Conservation (phyloP, 2,797 vertebrate species). For the Mus spretus region DNA sequence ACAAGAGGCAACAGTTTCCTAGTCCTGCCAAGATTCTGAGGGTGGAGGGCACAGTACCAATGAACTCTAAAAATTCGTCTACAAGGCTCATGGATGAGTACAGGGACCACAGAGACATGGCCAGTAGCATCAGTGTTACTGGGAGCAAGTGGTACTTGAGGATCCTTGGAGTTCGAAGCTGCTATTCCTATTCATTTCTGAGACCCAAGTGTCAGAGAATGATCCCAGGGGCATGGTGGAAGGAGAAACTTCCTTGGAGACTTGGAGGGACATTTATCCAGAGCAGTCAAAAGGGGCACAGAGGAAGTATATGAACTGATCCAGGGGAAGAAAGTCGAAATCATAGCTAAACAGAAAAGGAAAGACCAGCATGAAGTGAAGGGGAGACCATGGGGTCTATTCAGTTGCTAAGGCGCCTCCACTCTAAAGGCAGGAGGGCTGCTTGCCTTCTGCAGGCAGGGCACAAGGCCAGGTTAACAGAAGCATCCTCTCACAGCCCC, state of each 20-base stretch:
- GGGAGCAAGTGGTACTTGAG: background rate
- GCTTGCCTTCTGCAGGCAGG: background rate
- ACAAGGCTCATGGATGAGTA: background rate
- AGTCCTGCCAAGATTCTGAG: slow-evolving; percentile 10
- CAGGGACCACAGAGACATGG: background rate
- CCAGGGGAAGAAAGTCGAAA: background rate
- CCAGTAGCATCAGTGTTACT: background rate
- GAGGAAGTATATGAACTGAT: background rate
- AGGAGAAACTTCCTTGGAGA: background rate
- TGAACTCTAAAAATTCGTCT: background rate
- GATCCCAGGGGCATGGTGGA: background rate
- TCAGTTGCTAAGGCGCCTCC: background rate
- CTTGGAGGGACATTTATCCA: background rate
- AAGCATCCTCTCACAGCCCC: background rate
- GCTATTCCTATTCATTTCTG: background rate
- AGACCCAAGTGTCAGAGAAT: background rate
- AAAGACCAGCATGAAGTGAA: background rate
- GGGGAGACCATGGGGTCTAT: background rate
- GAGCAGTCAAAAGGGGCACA: background rate
- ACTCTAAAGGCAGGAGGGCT: background rate
- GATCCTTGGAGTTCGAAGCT: background rate
- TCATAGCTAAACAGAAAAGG: slow-evolving; percentile 24
- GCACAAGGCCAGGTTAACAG: background rate
- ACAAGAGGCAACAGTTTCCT: background rate
- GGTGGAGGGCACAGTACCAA: background rate